phyloP scores from a whole-genome alignment of 2,888 invertebrate genomes.

The Plebejus anna region DNA sequence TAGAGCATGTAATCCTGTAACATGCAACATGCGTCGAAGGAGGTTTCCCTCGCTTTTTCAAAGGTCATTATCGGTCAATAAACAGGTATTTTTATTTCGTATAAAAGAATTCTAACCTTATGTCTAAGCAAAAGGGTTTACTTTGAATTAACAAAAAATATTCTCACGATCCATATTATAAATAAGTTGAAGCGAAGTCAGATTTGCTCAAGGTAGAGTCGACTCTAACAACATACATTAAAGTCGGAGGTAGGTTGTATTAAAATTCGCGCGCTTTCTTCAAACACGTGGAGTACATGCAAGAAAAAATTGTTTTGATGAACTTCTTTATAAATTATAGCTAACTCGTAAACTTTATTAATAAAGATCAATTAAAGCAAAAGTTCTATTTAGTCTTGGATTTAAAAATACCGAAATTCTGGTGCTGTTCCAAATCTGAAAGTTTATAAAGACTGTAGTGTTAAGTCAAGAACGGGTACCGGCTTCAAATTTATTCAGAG shows the following conservation, averaged over 20 bases:
- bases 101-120: conserved; percentile 26
- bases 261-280: conserved; percentile 42
- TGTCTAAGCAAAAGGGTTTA: conserved; percentile 31
- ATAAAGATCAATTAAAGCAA: not conserved
- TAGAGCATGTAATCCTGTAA: not conserved
- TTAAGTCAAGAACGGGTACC: not conserved
- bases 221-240: conserved; percentile 20
- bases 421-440: not conserved
- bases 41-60: conserved; percentile 50
- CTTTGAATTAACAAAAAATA: conserved; percentile 31
- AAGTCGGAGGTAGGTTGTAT: conserved; percentile 28
- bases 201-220: conserved; percentile 26
- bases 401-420: not conserved
- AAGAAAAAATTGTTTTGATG: conserved; percentile 24
- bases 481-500: conserved; percentile 5
- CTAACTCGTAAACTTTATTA: not conserved
- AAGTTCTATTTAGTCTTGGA: not conserved
- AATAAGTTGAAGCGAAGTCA: conserved; percentile 34
- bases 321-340: not conserved
- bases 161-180: conserved; percentile 46
- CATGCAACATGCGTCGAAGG: conserved; percentile 30
- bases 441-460: not conserved
- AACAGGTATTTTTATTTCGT: conserved; percentile 58
- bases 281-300: conserved; percentile 36
- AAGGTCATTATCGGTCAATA: conserved; percentile 69